phyloP scores from a whole-genome alignment of 2,113 vertebrate genomes.

The Spheniscus mendiculus region DNA sequence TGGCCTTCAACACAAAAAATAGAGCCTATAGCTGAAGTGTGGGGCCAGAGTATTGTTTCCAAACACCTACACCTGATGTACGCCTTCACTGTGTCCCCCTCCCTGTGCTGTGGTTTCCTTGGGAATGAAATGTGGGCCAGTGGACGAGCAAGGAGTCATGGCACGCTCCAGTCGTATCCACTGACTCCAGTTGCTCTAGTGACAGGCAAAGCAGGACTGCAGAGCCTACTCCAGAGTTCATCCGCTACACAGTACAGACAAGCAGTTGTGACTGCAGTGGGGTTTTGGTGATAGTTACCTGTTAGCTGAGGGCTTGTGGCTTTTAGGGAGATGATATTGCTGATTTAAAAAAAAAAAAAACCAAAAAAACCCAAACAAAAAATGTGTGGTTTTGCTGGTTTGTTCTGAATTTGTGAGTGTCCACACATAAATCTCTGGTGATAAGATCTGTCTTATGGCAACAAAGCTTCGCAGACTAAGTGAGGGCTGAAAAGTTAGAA shows the following conservation, averaged over 20 bases:
- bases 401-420: not conserved
- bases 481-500: not conserved
- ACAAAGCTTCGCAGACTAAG: not conserved
- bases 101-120: not conserved
- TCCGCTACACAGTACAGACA: accelerated
- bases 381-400: not conserved
- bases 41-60: not conserved
- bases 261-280: not conserved
- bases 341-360: not conserved
- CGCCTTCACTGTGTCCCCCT: not conserved
- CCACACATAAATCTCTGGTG: not conserved
- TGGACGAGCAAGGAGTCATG: not conserved
- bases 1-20: not conserved
- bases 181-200: not conserved
- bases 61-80: not conserved
- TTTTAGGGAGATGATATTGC: not conserved
- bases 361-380: no score
- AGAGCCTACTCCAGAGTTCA: not conserved
- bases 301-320: not conserved
- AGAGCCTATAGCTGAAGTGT: not conserved
- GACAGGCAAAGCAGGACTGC: not conserved
- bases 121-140: not conserved
- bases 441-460: not conserved
- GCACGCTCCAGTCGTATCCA: accelerated
- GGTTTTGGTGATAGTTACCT: not conserved